Conservation (phyloP, 2,797 vertebrate species). For the Pygocentrus nattereri region DNA sequence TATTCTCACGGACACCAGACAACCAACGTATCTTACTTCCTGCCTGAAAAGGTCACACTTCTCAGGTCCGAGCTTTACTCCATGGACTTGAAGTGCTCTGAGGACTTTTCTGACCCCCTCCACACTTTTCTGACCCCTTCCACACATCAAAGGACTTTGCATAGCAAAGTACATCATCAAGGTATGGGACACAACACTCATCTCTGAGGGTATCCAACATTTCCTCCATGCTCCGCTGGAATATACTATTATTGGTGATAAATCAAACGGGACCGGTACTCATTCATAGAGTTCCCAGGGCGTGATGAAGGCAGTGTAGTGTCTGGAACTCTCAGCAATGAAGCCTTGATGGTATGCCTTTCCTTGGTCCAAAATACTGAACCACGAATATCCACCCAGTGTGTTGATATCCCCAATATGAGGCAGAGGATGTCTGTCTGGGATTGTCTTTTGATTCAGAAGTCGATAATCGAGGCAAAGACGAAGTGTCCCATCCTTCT, state of each 20-base stretch:
- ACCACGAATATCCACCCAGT: not conserved
- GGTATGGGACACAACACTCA: constrained; percentile 3
- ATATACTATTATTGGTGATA: no score
- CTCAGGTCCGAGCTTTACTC: constrained; percentile 23
- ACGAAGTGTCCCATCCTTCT: no score
- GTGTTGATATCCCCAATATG: not conserved
- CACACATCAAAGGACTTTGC: constrained; percentile 21
- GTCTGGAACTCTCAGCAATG: not conserved
- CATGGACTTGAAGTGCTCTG: constrained; percentile 4
- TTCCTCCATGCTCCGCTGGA: constrained; percentile 36
- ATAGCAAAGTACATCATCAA: not conserved
- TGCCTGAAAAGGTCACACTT: no score
- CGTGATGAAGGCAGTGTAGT: no score
- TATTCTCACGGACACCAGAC: constrained; percentile 21
- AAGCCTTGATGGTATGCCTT: not conserved
- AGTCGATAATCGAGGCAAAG: no score
- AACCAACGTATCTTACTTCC: constrained; percentile 14
- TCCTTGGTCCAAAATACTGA: not conserved
- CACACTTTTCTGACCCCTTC: not conserved
- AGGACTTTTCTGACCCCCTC: not conserved
- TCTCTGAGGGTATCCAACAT: no score
- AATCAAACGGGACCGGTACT: not conserved
- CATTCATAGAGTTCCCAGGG: no score
- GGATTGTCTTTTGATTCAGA: not conserved
- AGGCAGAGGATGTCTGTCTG: not conserved